Conservation (phyloP, 1,140 invertebrate species). For the Venustaconcha ellipsiformis region DNA sequence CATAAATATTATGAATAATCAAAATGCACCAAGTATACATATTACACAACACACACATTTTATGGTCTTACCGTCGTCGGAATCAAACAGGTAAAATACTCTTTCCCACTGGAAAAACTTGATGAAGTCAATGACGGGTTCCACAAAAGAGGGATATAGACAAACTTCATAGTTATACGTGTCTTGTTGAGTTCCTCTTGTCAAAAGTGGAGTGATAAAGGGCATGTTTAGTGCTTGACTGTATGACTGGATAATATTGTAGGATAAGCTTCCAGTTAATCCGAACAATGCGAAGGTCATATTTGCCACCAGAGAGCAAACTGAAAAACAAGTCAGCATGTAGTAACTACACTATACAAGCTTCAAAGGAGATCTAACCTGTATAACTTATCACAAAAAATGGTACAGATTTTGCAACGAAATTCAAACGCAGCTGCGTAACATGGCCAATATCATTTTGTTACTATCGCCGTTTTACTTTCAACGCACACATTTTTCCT, state of each 20-base stretch:
- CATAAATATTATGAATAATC: too few species aligned
- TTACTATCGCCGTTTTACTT: too few species aligned
- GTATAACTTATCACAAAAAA: too few species aligned
- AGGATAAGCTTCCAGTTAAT: slow-evolving; percentile 89
- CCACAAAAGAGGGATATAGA: slow-evolving; percentile 93
- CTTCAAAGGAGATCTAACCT: too few species aligned
- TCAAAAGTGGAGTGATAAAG: slow-evolving; percentile 76
- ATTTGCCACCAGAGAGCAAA: slow-evolving; percentile 89
- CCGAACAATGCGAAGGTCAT: slow-evolving; percentile 93
- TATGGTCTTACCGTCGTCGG: slow-evolving; percentile 82
- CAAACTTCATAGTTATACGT: slow-evolving; percentile 67
- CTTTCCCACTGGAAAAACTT: slow-evolving; percentile 90
- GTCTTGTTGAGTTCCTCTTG: slow-evolving; percentile 12
- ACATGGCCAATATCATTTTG: too few species aligned
- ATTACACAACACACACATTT: slow-evolving; percentile 69
- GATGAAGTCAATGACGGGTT: slow-evolving; percentile 91
- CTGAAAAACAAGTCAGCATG: slow-evolving; percentile 73
- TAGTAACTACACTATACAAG: too few species aligned
- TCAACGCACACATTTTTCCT: too few species aligned
- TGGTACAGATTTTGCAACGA: too few species aligned
- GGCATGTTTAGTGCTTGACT: slow-evolving; percentile 80
- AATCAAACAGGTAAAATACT: slow-evolving; percentile 95
- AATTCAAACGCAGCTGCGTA: too few species aligned
- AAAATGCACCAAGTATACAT: too few species aligned
- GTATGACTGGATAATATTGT: slow-evolving; percentile 77